Conservation (phyloP, 1,140 invertebrate genomes). For the Lanistes nyassanus region DNA sequence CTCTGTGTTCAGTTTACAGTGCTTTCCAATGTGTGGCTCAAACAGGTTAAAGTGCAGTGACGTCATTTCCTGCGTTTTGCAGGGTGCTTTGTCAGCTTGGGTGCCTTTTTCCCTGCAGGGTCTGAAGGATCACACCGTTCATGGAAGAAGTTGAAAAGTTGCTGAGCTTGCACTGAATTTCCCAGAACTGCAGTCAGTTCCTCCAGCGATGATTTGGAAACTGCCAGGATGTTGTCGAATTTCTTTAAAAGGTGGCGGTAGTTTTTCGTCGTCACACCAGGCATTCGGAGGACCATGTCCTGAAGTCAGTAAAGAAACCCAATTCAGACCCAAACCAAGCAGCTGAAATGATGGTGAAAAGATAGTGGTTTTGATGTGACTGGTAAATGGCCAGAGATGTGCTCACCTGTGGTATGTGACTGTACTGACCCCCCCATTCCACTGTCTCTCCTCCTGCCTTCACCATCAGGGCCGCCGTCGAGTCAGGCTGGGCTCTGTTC, state of each 20-base stretch:
- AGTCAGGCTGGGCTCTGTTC: slow-evolving; percentile 77
- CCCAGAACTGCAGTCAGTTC: slow-evolving; percentile 76
- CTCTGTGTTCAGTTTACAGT: too few relatives aligned
- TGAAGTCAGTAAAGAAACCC: slow-evolving; percentile 45
- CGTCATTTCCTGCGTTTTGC: too few relatives aligned
- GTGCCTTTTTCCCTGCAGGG: too few relatives aligned
- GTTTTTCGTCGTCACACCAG: slow-evolving; percentile 90
- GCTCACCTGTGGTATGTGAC: slow-evolving; percentile 63
- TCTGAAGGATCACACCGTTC: slow-evolving; percentile 29
- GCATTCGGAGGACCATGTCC: slow-evolving; percentile 90
- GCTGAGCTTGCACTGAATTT: slow-evolving; percentile 67
- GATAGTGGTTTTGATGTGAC: too few relatives aligned
- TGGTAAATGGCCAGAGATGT: too few relatives aligned
- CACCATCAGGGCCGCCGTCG: slow-evolving; percentile 72
- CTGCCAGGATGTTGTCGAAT: slow-evolving; percentile 72
- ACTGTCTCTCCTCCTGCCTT: slow-evolving; percentile 46
- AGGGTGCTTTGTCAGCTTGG: too few relatives aligned
- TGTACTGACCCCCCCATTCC: slow-evolving; percentile 63
- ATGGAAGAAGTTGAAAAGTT: slow-evolving; percentile 67
- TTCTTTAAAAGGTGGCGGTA: slow-evolving; percentile 81
- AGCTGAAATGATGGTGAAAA: too few relatives aligned
- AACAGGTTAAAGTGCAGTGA: too few relatives aligned
- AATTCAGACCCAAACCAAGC: too few relatives aligned
- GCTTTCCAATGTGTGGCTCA: too few relatives aligned
- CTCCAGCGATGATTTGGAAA: slow-evolving; percentile 71